These are phyloP conservation scores for Pygmarrhopalites habei DNA, from an alignment of 1,140 invertebrate species.

Conservation along the genomic window DNA sequence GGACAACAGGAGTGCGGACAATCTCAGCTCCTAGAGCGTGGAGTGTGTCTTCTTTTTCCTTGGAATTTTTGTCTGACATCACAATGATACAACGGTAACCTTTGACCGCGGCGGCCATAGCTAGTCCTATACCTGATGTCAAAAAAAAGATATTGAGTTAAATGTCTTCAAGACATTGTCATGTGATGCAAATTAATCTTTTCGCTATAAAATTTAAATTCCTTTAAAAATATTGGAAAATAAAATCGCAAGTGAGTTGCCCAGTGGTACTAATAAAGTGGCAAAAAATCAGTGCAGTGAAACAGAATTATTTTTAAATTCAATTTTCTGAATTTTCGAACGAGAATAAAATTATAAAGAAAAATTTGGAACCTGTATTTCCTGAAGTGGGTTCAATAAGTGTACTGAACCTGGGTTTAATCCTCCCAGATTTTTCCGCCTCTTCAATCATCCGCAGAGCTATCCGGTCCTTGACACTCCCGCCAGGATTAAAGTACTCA, in stretches of 20 bases:
- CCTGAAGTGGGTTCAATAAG: constrained; percentile 96
- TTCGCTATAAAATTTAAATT: neutral
- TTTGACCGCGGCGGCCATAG: constrained; percentile 87
- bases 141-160: too few species aligned
- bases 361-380: constrained; percentile 72
- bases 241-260: too few species aligned
- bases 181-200: neutral
- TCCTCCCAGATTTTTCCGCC: constrained; percentile 74
- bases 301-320: neutral
- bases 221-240: too few species aligned
- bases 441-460: constrained; percentile 90
- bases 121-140: constrained; percentile 79
- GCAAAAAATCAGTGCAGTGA: neutral
- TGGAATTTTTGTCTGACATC: constrained; percentile 98
- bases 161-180: too few species aligned
- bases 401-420: constrained; percentile 75
- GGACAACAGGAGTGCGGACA: constrained; percentile 88
- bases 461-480: constrained; percentile 96
- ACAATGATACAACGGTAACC: constrained; percentile 97
- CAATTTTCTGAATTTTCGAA: neutral
- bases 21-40: constrained; percentile 89
- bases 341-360: too few species aligned
- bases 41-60: constrained; percentile 87
- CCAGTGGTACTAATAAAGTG: too few species aligned
- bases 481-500: constrained; percentile 96